Conservation (phyloP, 2,113 vertebrate species). For the Pseudolaguvia tuberculata region DNA sequence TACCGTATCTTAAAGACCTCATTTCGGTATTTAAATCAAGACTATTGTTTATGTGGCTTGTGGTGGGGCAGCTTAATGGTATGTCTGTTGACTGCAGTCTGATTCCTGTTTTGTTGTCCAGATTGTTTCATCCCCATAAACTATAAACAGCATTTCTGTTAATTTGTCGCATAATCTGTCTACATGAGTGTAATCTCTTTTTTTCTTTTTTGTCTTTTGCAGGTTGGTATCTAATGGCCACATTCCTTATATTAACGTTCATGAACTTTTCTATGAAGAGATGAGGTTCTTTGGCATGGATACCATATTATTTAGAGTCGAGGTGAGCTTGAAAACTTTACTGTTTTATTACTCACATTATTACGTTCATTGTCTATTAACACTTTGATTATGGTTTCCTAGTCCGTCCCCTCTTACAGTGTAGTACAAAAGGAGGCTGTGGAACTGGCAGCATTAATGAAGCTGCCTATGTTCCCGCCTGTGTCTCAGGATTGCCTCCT, state of each 20-base stretch:
- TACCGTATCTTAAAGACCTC: too few species aligned
- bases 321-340: conserved; percentile 51
- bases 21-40: too few species aligned
- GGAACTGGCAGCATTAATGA: conserved; percentile 67
- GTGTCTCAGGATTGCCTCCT: conserved; percentile 74
- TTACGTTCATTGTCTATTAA: not conserved
- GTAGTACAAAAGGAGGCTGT: conserved; percentile 67
- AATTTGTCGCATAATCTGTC: not conserved
- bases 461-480: conserved; percentile 81
- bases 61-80: too few species aligned
- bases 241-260: conserved; percentile 62
- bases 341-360: not conserved
- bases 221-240: conserved; percentile 62
- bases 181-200: not conserved
- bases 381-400: conserved; percentile 41
- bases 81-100: not conserved
- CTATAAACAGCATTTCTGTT: not conserved
- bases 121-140: not conserved
- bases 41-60: too few species aligned
- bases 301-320: conserved; percentile 55
- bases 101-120: not conserved
- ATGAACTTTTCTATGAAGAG: conserved; percentile 61
- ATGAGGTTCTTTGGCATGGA: conserved; percentile 60
- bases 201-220: conserved; percentile 12
- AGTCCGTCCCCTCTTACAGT: conserved; percentile 76